Conservation (phyloP, 2,113 vertebrate species). For the Hymenochirus boettgeri region DNA sequence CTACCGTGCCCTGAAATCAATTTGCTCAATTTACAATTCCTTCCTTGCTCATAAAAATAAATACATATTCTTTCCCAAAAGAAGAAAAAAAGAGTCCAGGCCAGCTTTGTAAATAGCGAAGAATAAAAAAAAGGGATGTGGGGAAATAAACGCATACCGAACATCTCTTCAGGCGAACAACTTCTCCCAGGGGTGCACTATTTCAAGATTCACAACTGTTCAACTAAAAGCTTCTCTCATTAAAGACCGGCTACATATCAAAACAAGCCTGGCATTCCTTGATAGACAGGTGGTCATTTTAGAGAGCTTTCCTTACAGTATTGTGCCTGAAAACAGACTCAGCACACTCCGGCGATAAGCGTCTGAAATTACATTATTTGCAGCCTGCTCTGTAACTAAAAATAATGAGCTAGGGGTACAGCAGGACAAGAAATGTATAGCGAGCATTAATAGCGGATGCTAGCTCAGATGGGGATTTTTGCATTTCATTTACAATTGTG, state of each 20-base stretch:
- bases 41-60: too few species aligned
- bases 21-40: neutral
- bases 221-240: constrained; percentile 56
- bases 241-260: constrained; percentile 52
- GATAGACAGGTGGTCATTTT: constrained; percentile 37
- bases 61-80: too few species aligned
- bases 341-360: constrained; percentile 38
- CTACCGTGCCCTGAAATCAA: too few species aligned
- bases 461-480: neutral
- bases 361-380: constrained; percentile 34
- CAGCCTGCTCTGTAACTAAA: constrained; percentile 20
- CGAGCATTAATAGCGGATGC: neutral
- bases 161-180: constrained; percentile 55
- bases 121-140: neutral
- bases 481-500: constrained; percentile 17
- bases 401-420: constrained; percentile 30
- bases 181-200: constrained; percentile 54
- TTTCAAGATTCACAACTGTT: constrained; percentile 60
- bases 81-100: neutral
- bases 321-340: constrained; percentile 21
- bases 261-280: constrained; percentile 34
- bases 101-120: constrained; percentile 11
- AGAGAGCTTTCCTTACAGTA: constrained; percentile 25
- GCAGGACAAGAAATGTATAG: constrained; percentile 10
- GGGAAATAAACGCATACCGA: constrained; percentile 48